Evolutionary conservation across 2,888 invertebrate genomes (phyloP), one percentile per base, ranked within the genome.

Genomic region (Andrena hattorfiana): DNA sequence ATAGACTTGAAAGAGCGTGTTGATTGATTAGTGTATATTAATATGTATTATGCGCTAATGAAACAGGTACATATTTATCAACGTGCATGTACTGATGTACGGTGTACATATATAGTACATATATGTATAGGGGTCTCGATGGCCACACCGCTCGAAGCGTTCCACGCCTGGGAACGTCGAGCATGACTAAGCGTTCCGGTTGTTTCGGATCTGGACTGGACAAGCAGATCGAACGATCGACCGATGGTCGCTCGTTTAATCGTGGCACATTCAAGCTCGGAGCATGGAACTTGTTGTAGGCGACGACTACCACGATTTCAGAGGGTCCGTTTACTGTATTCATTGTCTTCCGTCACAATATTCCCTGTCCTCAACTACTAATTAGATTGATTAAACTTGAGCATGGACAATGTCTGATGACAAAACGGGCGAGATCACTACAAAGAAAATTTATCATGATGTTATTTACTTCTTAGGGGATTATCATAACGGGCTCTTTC

Each of bases 101-200:
- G 51, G 56, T 13, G 26, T 49, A 48, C 32, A 32, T 35, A 62
- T 72, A 48, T 62, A 35, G 48, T 75, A 59, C 54, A 66, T 68
- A 69, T 69, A 72, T 79, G 68, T 48, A 63, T 56, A 66, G 69
- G 78, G 67, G 64, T 67, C 68, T 72, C 66, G 75, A 78, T 66
- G 85, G 83, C 72, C 77, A 75, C 71, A 72, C 76, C 73, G 84
- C 81, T 87, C 35, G 76, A 71, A 80, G 85, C 78, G 85, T 68
- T 87, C 85, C 80, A 76, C 81, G 90, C 88, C 88, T 90, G 89
- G 86, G 90, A 90, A 90, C 86, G 87, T 78, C 81, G 88, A 87
- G 89, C 85, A 90, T 90, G 89, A 89, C 89, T 89, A 89, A 89
- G 89, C 90, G 88, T 81, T 84, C 84, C 81, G 86, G 84, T 77